Evolutionary conservation across 2,888 invertebrate genomes (phyloP).

Genomic region (Erpobdella octoculata): DNA sequence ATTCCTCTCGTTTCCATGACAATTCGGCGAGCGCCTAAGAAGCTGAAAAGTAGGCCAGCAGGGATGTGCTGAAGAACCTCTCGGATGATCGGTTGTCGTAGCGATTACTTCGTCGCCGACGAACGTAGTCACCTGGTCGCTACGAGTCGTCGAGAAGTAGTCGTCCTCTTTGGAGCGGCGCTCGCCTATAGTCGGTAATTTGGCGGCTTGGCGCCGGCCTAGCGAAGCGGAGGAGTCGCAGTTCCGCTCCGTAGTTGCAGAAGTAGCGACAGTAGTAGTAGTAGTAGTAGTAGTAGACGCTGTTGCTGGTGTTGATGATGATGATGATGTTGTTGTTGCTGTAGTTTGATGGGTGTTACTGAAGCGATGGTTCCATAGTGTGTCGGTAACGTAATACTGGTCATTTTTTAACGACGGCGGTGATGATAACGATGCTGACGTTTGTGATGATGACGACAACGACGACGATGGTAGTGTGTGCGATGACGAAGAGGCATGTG

Average conservation of each 20-base stretch:
- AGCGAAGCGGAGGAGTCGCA: too few relatives aligned
- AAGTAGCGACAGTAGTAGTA: background rate
- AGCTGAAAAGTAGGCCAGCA: too few relatives aligned
- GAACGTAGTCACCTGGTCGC: too few relatives aligned
- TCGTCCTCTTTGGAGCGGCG: too few relatives aligned
- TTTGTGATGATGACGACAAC: background rate
- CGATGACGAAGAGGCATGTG: background rate
- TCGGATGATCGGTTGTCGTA: too few relatives aligned
- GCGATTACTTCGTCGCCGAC: too few relatives aligned
- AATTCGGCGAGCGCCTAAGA: too few relatives aligned
- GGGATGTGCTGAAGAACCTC: too few relatives aligned
- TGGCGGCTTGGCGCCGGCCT: too few relatives aligned
- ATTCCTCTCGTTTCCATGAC: too few relatives aligned
- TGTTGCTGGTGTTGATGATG: background rate
- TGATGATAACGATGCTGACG: background rate
- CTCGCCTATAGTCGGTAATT: too few relatives aligned
- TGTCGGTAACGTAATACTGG: background rate
- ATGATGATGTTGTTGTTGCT: background rate
- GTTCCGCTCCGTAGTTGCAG: background rate
- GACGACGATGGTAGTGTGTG: background rate
- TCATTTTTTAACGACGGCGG: background rate
- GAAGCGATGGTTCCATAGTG: background rate
- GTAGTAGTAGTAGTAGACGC: background rate
- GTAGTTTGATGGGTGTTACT: background rate
- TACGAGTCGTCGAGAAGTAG: too few relatives aligned